phyloP scores from a whole-genome alignment of 1,140 invertebrate genomes.

The Macrosteles quadrilineatus region DNA sequence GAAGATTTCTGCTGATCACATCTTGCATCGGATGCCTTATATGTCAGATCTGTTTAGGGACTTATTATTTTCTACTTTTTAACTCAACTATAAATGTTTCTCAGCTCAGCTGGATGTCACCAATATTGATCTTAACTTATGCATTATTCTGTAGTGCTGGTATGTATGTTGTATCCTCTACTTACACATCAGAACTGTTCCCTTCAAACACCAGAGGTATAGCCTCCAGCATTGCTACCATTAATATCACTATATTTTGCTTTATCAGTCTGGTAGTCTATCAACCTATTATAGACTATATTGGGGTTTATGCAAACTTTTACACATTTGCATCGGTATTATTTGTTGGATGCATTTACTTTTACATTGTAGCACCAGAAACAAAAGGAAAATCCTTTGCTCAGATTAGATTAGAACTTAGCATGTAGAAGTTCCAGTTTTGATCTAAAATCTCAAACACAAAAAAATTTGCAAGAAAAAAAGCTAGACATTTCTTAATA shows the following conservation, averaged over 20 bases:
- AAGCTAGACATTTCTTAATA: too few species aligned
- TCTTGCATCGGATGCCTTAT: conserved; percentile 34
- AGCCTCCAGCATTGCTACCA: conserved; percentile 68
- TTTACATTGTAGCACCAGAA: conserved; percentile 70
- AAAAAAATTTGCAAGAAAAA: too few species aligned
- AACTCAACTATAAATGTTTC: conserved; percentile 53
- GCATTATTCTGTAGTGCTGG: conserved; percentile 70
- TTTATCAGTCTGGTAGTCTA: conserved; percentile 75
- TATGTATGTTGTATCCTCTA: conserved; percentile 68
- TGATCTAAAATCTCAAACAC: too few species aligned
- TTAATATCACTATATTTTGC: conserved; percentile 68
- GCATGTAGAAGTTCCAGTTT: background rate
- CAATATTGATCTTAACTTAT: conserved; percentile 66
- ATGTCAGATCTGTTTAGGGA: conserved; percentile 50
- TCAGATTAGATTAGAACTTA: background rate
- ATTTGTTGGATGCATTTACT: conserved; percentile 61
- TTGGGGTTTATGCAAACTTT: conserved; percentile 59
- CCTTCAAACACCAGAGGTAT: conserved; percentile 67
- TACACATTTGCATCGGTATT: conserved; percentile 75
- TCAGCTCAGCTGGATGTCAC: conserved; percentile 59
- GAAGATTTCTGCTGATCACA: conserved; percentile 63
- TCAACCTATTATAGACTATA: conserved; percentile 53
- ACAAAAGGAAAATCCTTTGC: conserved; percentile 76
- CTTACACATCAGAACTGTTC: conserved; percentile 73
- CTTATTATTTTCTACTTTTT: conserved; percentile 62